These are phyloP conservation scores for Spisula subtruncata DNA, from an alignment of 2,888 invertebrate genomes.

Conservation along the genomic window DNA sequence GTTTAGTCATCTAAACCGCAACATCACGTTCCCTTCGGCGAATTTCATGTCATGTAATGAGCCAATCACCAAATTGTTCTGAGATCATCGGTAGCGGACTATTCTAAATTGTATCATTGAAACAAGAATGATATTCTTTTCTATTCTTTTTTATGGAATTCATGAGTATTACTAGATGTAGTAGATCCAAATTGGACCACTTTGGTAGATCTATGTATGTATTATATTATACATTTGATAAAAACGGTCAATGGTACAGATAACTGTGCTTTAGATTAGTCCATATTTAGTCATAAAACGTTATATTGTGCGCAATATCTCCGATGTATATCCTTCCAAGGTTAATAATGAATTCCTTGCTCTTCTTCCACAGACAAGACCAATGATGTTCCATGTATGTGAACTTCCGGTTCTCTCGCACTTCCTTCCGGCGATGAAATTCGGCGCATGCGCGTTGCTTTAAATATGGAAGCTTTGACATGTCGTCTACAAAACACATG, in stretches of 20 bases:
- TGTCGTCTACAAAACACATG: background rate
- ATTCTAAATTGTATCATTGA: too few species aligned
- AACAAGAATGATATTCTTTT: too few species aligned
- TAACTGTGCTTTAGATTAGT: too few species aligned
- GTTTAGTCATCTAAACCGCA: too few species aligned
- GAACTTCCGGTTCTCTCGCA: constrained; percentile 32
- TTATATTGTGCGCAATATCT: constrained; percentile 5
- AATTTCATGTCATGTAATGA: too few species aligned
- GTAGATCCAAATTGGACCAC: too few species aligned
- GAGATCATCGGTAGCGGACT: too few species aligned
- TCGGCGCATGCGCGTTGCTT: constrained; percentile 17
- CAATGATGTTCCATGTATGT: constrained; percentile 35
- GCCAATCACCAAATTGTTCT: too few species aligned
- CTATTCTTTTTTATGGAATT: too few species aligned
- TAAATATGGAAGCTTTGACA: constrained; percentile 14
- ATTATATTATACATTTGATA: background rate
- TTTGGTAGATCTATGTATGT: too few species aligned
- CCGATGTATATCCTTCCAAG: constrained; percentile 8
- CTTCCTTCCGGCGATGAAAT: constrained; percentile 30
- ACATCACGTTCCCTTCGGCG: too few species aligned
- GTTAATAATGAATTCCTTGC: constrained; percentile 4
- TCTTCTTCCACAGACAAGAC: constrained; percentile 30
- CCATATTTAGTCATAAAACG: background rate
- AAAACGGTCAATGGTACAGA: background rate
- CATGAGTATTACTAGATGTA: too few species aligned